Conservation (phyloP, 2,888 invertebrate genomes). For the Linnaemya vulpina region DNA sequence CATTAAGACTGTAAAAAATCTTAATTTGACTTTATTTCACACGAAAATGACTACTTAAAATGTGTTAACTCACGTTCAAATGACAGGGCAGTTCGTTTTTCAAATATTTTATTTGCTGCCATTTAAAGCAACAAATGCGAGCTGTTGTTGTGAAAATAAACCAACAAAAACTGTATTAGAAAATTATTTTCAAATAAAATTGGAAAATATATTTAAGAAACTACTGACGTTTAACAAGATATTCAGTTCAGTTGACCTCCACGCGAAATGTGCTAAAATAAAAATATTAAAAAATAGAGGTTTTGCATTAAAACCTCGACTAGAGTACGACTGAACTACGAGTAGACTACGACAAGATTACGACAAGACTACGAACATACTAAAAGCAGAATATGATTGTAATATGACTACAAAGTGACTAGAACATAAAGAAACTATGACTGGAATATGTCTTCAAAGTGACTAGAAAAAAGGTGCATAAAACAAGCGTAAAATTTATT, state of each 20-base stretch:
- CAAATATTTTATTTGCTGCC: constrained; percentile 40
- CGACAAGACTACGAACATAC: too few relatives aligned
- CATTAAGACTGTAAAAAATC: constrained; percentile 18
- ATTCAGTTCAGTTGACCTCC: not conserved
- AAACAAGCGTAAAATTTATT: too few relatives aligned
- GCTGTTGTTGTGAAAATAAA: not conserved
- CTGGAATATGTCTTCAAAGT: too few relatives aligned
- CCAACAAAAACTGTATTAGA: not conserved
- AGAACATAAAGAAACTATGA: too few relatives aligned
- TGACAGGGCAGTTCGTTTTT: constrained; percentile 39
- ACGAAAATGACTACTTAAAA: constrained; percentile 7
- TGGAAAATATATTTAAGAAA: not conserved
- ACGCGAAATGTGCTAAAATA: not conserved
- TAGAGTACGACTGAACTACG: too few relatives aligned
- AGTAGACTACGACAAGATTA: too few relatives aligned
- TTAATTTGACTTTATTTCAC: constrained; percentile 46
- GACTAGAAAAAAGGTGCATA: too few relatives aligned
- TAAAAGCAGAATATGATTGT: too few relatives aligned
- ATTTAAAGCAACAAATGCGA: constrained; percentile 41
- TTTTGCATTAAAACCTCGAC: too few relatives aligned
- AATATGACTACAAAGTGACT: too few relatives aligned
- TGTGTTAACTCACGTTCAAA: constrained; percentile 22
- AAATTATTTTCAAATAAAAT: not conserved
- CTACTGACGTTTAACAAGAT: not conserved
- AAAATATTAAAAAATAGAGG: not conserved